Evolutionary conservation across 2,888 invertebrate species (phyloP).

Genomic region (Bellardia bayeri): DNA sequence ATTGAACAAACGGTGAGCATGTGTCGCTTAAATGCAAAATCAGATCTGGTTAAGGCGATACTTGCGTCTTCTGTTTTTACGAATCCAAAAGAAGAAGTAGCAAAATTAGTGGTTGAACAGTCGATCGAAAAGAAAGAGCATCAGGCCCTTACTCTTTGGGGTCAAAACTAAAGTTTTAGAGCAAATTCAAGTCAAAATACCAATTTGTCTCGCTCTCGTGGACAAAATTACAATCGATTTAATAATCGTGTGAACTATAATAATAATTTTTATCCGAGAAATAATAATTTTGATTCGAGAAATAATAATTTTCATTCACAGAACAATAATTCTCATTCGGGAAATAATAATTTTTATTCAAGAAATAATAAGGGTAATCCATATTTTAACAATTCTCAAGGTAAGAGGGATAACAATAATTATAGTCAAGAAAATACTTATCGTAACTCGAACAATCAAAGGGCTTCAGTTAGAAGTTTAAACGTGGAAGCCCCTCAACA

Average conservation of each 20-base stretch:
- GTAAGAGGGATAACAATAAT: not conserved
- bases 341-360: no score
- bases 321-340: no score
- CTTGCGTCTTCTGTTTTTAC: not conserved
- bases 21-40: not conserved
- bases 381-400: not conserved
- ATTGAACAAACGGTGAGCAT: constrained; percentile 17
- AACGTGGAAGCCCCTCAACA: constrained; percentile 34
- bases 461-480: not conserved
- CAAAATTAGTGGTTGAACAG: not conserved
- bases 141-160: not conserved
- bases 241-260: no score
- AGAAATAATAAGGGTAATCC: no score
- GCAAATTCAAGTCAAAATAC: not conserved
- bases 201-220: not conserved
- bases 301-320: not conserved
- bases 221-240: not conserved
- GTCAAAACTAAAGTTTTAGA: not conserved
- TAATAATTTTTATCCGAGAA: no score
- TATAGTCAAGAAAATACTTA: not conserved
- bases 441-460: not conserved
- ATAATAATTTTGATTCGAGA: no score
- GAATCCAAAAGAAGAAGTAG: not conserved
- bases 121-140: not conserved
- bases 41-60: not conserved